phyloP scores from a whole-genome alignment of 1,140 invertebrate genomes.

The Drosophila punjabiensis region DNA sequence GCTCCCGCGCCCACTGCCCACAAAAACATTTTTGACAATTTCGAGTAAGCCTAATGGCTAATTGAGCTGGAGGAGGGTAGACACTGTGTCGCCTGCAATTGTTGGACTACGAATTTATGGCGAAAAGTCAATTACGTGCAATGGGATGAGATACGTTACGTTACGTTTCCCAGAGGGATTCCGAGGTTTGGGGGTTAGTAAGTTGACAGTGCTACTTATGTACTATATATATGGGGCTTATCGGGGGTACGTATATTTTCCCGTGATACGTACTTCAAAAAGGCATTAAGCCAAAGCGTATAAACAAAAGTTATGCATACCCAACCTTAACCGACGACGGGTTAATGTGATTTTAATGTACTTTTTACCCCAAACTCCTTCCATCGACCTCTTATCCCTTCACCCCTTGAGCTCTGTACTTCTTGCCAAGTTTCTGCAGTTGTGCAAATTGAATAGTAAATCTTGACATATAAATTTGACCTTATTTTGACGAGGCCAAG shows the following conservation, averaged over 20 bases:
- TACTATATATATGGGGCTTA: slow-evolving; percentile 26
- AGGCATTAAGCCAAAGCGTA: slow-evolving; percentile 70
- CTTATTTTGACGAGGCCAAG: background rate
- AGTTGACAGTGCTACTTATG: slow-evolving; percentile 45
- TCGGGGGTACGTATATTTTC: slow-evolving; percentile 5
- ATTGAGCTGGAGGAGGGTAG: slow-evolving; percentile 12
- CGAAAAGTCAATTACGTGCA: slow-evolving; percentile 71
- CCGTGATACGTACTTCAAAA: slow-evolving; percentile 65
- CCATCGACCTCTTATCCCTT: background rate
- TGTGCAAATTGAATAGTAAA: slow-evolving; percentile 53
- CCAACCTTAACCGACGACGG: slow-evolving; percentile 76
- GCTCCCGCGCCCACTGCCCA: slow-evolving; percentile 36
- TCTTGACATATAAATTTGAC: slow-evolving; percentile 18
- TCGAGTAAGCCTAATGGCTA: slow-evolving; percentile 58
- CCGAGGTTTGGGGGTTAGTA: slow-evolving; percentile 14
- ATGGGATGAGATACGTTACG: slow-evolving; percentile 18
- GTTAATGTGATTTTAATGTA: slow-evolving; percentile 84
- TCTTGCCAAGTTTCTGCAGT: slow-evolving; percentile 20
- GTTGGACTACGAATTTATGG: slow-evolving; percentile 59
- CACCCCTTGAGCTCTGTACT: slow-evolving; percentile 12
- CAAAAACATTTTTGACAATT: slow-evolving; percentile 72
- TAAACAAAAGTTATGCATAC: slow-evolving; percentile 82
- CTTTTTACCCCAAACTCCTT: slow-evolving; percentile 58
- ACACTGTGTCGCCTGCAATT: slow-evolving; percentile 60
- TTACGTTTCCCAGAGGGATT: slow-evolving; percentile 27